Evolutionary conservation across 1,140 invertebrate genomes (phyloP).

Genomic region (Archivesica marissinica): DNA sequence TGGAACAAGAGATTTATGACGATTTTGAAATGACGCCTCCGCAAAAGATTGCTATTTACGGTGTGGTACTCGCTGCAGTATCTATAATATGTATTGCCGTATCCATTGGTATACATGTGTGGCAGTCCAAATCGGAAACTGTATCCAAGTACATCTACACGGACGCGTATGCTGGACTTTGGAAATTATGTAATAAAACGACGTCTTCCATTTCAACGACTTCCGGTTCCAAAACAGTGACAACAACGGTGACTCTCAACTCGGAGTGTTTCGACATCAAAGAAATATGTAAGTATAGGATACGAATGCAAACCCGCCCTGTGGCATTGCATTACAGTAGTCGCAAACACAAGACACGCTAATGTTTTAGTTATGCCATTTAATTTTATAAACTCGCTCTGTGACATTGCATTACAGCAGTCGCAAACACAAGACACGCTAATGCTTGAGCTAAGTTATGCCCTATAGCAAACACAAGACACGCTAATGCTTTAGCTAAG

Average conservation of each 20-base stretch:
- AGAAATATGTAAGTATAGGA: background rate
- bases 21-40: too few relatives aligned
- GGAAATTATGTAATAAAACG: background rate
- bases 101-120: background rate
- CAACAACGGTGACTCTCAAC: background rate
- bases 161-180: background rate
- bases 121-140: background rate
- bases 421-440: too few relatives aligned
- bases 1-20: too few relatives aligned
- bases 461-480: too few relatives aligned
- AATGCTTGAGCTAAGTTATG: too few relatives aligned
- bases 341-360: too few relatives aligned
- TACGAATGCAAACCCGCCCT: background rate
- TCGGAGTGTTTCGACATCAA: background rate
- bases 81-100: background rate
- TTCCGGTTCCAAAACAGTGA: background rate
- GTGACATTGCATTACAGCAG: too few relatives aligned
- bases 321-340: background rate
- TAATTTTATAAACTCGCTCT: too few relatives aligned
- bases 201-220: background rate
- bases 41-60: background rate
- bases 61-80: background rate
- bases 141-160: background rate
- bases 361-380: too few relatives aligned
- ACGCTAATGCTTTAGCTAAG: too few relatives aligned